Evolutionary conservation across 2,113 vertebrate species (phyloP).

Genomic region (Nycticebus coucang): DNA sequence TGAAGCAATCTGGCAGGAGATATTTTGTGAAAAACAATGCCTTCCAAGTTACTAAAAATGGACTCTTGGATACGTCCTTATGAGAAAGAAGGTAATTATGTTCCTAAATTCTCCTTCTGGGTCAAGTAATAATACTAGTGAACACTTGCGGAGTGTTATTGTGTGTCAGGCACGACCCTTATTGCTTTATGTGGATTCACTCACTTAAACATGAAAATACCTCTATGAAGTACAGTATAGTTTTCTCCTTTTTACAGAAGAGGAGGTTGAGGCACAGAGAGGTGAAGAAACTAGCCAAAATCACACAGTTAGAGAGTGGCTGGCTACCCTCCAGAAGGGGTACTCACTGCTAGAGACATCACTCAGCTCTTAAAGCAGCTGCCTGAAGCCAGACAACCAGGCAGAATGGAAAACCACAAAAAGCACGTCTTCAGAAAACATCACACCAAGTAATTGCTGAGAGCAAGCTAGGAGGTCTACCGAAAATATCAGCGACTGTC

Average conservation of each 20-base stretch:
- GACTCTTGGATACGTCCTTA: not conserved
- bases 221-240: not conserved
- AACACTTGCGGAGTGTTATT: not conserved
- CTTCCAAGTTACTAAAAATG: not conserved
- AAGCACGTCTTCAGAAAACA: not conserved
- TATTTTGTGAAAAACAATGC: not conserved
- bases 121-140: not conserved
- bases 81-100: not conserved
- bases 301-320: not conserved
- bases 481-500: not conserved
- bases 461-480: not conserved
- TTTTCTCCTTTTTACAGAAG: not conserved
- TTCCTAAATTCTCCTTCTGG: not conserved
- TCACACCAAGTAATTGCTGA: not conserved
- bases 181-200: not conserved
- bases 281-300: not conserved
- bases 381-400: not conserved
- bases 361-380: not conserved
- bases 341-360: no score
- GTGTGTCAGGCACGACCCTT: not conserved
- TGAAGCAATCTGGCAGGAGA: not conserved
- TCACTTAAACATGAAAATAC: not conserved
- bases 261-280: not conserved
- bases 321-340: not conserved
- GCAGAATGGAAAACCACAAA: not conserved